phyloP scores from a whole-genome alignment of 2,888 invertebrate genomes.

The Tetanocera ferruginea region DNA sequence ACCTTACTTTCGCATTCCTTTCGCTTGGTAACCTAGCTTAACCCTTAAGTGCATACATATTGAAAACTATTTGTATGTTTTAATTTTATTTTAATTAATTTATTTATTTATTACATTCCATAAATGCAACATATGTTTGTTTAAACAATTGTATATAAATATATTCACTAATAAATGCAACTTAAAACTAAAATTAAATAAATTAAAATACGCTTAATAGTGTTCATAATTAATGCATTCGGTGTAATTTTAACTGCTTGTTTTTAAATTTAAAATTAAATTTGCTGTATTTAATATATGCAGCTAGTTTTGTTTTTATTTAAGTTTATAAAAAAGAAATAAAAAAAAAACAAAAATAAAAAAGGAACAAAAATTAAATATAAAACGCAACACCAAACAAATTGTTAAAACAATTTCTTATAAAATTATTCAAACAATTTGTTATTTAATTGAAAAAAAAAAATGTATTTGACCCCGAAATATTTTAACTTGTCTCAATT shows the following conservation, averaged over 20 bases:
- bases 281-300: not conserved
- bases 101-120: slow-evolving; percentile 43
- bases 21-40: no score
- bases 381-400: slow-evolving; percentile 61
- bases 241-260: not conserved
- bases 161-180: slow-evolving; percentile 68
- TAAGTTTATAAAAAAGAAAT: not conserved
- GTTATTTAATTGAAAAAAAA: slow-evolving; percentile 47
- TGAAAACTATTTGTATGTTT: slow-evolving; percentile 15
- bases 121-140: slow-evolving; percentile 33
- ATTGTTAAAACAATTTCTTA: slow-evolving; percentile 64
- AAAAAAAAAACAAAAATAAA: slow-evolving; percentile 20
- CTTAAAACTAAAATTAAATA: slow-evolving; percentile 58
- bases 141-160: not conserved
- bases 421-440: slow-evolving; percentile 66
- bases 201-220: slow-evolving; percentile 18
- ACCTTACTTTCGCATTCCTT: no score
- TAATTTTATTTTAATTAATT: slow-evolving; percentile 37
- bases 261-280: not conserved
- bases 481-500: no score
- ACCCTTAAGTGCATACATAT: no score
- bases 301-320: slow-evolving; percentile 5
- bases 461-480: slow-evolving; percentile 17
- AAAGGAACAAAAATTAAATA: not conserved
- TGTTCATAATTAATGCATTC: slow-evolving; percentile 9